Conservation (phyloP, 2,888 invertebrate genomes). For the Isoperla grammatica region DNA sequence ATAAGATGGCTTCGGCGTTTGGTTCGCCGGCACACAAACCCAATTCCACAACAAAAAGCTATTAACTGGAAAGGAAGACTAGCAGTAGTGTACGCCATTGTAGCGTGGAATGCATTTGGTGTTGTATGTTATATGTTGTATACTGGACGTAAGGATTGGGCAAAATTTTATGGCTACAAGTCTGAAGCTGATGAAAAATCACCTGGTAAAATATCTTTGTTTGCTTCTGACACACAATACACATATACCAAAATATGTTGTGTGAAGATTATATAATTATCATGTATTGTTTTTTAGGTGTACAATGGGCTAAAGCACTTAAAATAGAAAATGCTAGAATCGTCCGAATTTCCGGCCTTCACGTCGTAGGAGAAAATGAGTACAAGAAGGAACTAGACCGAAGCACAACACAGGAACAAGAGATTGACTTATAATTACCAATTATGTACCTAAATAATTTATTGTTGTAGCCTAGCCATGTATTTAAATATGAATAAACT, state of each 20-base stretch:
- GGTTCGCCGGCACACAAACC: conserved; percentile 47
- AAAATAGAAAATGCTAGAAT: conserved; percentile 14
- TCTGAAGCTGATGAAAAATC: conserved; percentile 54
- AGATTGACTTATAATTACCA: too few species aligned
- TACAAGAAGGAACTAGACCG: not conserved
- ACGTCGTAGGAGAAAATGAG: not conserved
- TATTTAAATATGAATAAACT: too few species aligned
- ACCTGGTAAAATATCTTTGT: conserved; percentile 47
- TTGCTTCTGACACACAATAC: too few species aligned
- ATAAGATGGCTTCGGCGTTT: conserved; percentile 47
- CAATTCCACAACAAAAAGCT: conserved; percentile 50
- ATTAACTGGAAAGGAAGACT: conserved; percentile 56
- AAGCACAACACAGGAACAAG: too few species aligned
- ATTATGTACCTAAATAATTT: too few species aligned
- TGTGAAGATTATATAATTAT: too few species aligned
- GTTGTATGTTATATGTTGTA: conserved; percentile 54
- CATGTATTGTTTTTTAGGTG: not conserved
- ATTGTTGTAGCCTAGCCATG: too few species aligned
- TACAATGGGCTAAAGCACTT: conserved; percentile 5
- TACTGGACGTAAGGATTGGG: conserved; percentile 61
- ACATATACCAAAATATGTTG: too few species aligned
- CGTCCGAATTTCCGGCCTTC: conserved; percentile 11
- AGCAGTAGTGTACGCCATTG: conserved; percentile 56
- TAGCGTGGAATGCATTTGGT: conserved; percentile 69
- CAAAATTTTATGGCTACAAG: conserved; percentile 58